phyloP scores from a whole-genome alignment of 2,797 vertebrate species.

The Periparus ater region DNA sequence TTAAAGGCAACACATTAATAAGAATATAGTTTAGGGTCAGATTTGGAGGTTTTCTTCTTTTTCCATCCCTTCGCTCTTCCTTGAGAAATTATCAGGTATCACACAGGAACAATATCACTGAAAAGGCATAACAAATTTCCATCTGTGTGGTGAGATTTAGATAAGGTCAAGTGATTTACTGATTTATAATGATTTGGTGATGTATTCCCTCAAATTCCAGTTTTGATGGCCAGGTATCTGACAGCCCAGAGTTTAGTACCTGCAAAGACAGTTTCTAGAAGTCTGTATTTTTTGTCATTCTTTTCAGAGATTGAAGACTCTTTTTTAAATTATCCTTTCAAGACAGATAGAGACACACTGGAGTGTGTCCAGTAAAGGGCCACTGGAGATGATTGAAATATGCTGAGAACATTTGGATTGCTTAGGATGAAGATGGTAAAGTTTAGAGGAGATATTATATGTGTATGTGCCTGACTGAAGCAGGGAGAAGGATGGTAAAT shows the following conservation, averaged over 20 bases:
- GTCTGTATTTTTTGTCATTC: not conserved
- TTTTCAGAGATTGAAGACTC: not conserved
- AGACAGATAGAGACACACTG: not conserved
- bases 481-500: not conserved
- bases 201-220: not conserved
- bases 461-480: not conserved
- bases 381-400: not conserved
- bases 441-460: not conserved
- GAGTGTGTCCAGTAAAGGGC: not conserved
- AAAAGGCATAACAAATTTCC: not conserved
- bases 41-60: not conserved
- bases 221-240: not conserved
- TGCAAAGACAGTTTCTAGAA: not conserved
- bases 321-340: not conserved
- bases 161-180: not conserved
- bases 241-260: not conserved
- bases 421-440: not conserved
- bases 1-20: not conserved
- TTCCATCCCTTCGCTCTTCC: not conserved
- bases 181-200: not conserved
- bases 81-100: not conserved
- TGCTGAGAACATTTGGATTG: not conserved
- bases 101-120: fast-evolving
- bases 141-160: not conserved
- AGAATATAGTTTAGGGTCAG: not conserved